Conservation (phyloP, 2,888 invertebrate genomes). For the Octonoba sinensis region DNA sequence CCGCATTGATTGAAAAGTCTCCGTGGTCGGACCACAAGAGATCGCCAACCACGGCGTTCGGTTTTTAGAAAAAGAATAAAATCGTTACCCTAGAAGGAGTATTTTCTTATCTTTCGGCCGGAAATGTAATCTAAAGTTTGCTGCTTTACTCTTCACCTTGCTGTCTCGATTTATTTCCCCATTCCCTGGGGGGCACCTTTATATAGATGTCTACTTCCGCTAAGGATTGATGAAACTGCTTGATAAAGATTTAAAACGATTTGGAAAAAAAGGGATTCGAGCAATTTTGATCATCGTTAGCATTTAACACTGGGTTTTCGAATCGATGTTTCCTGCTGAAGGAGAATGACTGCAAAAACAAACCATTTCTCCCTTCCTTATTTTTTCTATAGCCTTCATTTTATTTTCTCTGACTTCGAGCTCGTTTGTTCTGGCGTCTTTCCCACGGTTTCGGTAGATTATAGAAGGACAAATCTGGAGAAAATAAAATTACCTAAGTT, state of each 20-base stretch:
- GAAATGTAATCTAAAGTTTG: constrained; percentile 48
- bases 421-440: constrained; percentile 37
- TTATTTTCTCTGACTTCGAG: constrained; percentile 31
- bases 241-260: constrained; percentile 43
- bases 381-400: constrained; percentile 25
- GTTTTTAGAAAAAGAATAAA: constrained; percentile 1
- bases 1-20: too few species aligned
- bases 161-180: not conserved
- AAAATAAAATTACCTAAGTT: constrained; percentile 31
- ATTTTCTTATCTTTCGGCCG: constrained; percentile 25
- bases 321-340: constrained; percentile 45
- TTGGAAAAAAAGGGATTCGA: not conserved
- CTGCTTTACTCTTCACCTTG: constrained; percentile 30
- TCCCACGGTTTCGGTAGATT: constrained; percentile 36
- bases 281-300: constrained; percentile 47
- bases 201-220: constrained; percentile 29
- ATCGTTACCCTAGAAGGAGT: constrained; percentile 13
- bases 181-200: not conserved
- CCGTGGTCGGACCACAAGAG: too few species aligned
- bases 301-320: constrained; percentile 32
- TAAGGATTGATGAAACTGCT: constrained; percentile 38
- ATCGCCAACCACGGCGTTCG: too few species aligned
- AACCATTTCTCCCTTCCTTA: constrained; percentile 6
- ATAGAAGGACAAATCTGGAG: constrained; percentile 24
- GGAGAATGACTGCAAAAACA: constrained; percentile 33